Evolutionary conservation across 2,888 invertebrate genomes (phyloP), one percentile per base, ranked within the genome.

Genomic region (Ennomos quercinarius): DNA sequence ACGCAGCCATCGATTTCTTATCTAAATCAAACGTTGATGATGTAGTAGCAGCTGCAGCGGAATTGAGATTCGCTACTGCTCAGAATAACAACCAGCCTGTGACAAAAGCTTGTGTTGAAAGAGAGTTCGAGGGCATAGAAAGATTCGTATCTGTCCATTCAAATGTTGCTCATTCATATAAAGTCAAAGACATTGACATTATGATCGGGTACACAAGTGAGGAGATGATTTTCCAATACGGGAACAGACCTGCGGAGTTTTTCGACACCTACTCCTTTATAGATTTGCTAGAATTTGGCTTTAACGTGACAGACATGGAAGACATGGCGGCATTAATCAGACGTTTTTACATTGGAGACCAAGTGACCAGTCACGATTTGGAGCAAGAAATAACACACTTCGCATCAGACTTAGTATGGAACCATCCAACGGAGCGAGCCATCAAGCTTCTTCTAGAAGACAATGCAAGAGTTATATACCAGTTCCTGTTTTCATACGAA

Each of bases 401-500:
- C 12, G 66, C 59, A 2, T 76, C 78, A 0, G 81, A 83, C 52
- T 68, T 70, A 3, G 12, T 42, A 3, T 80, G 70, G 12, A 66
- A 57, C 10, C 72, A 77, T 54, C 76, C 79, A 0, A 63, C 66
- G 0, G 75, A 78, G 10, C 67, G 74, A 45, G 67, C 67, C 34
- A 48, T 81, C 2, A 58, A 63, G 0, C 71, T 66, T 35, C 77
- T 73, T 46, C 12, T 77, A 5, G 50, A 64, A 8, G 67, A 64
- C 27, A 67, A 68, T 5, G 72, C 68, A 0, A 52, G 61, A 1
- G 56, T 64, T 0, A 54, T 81, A 9, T 82, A 69, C 38, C 70
- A 75, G 27, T 83, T 81, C 44, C 35, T 81, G 6, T 84, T 84
- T 50, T 67, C 75, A 0, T 83, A 80, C 11, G 61, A 62, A 9